A percentile compares a stretch with the other conserved stretches of the same genome.
phyloP scores from a whole-genome alignment of 2,797 vertebrate species.

The Clarias fuscus region DNA sequence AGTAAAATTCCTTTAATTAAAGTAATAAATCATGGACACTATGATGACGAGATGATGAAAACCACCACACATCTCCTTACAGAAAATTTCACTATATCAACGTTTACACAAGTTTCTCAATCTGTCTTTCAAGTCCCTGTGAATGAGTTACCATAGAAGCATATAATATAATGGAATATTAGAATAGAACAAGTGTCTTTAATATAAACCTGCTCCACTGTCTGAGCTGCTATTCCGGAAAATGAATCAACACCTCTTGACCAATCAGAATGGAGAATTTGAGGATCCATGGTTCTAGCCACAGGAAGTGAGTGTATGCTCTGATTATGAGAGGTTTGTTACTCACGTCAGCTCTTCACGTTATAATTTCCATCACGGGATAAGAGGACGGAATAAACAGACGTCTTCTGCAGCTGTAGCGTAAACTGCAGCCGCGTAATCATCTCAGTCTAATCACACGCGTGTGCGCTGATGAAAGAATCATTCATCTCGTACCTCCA shows the following conservation, averaged over 20 bases:
- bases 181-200: not conserved
- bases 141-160: not conserved
- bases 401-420: not conserved
- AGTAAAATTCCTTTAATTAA: not conserved
- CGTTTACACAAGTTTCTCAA: not conserved
- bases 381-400: not conserved
- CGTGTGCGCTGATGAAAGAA: not conserved
- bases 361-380: not conserved
- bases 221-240: not conserved
- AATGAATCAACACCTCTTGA: not conserved
- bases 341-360: not conserved
- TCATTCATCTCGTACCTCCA: conserved; percentile 8
- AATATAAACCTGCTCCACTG: not conserved
- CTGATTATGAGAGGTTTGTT: not conserved
- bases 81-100: not conserved
- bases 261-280: not conserved
- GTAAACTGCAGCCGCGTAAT: not conserved
- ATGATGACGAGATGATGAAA: not conserved
- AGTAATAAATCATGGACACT: not conserved
- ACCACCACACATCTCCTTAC: not conserved
- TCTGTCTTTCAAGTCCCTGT: not conserved
- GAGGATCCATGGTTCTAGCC: not conserved
- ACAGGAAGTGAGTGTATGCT: not conserved
- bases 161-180: not conserved
- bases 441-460: conserved; percentile 3